These are phyloP conservation scores for Lithophane socia DNA, from an alignment of 2,888 invertebrate species.

Conservation along the genomic window DNA sequence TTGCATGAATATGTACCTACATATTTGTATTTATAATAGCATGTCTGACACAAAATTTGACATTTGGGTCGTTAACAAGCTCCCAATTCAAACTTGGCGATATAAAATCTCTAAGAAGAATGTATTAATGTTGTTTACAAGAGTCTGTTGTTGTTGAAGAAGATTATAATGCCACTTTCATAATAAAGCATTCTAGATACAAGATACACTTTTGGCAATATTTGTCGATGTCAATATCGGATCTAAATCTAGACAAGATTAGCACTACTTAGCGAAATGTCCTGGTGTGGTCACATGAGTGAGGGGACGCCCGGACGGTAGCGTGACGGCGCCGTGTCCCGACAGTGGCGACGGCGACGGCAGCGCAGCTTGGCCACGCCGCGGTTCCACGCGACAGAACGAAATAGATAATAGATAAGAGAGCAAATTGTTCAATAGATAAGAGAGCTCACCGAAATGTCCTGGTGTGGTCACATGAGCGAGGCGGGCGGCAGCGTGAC, in stretches of 20 bases:
- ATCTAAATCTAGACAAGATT: background rate
- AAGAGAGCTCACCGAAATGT: background rate
- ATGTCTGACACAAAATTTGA: background rate
- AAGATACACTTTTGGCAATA: background rate
- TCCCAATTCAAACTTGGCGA: background rate
- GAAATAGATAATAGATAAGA: no score
- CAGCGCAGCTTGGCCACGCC: conserved; percentile 91
- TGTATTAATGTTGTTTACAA: background rate
- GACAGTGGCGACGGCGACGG: conserved; percentile 92
- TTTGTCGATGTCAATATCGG: no score
- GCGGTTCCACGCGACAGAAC: conserved; percentile 91
- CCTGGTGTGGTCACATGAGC: conserved; percentile 78
- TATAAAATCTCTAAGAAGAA: background rate
- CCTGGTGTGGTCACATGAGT: conserved; percentile 77
- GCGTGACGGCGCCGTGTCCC: conserved; percentile 88
- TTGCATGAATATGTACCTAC: background rate
- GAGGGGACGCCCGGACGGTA: conserved; percentile 87
- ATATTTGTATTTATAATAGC: background rate
- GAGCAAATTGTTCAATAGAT: conserved; percentile 89
- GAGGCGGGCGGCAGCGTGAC: conserved; percentile 87
- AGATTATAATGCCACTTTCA: background rate
- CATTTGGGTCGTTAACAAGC: background rate
- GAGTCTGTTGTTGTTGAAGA: background rate
- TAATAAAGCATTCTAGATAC: background rate
- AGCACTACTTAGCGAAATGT: background rate